phyloP scores from a whole-genome alignment of 2,888 invertebrate genomes.

The Mimas tiliae region DNA sequence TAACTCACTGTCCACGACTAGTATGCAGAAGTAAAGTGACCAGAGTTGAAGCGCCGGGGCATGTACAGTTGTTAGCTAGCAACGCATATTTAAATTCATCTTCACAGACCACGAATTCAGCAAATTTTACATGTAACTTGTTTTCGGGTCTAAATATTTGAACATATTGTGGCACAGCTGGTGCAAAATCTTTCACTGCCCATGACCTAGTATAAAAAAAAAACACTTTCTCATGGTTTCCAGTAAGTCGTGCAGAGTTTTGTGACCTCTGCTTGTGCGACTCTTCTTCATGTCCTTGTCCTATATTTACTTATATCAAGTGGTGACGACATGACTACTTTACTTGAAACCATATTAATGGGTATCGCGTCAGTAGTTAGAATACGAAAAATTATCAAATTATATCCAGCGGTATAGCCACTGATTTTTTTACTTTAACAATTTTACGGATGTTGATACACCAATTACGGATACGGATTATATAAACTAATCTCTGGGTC shows the following conservation, averaged over 20 bases:
- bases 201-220: constrained; percentile 88
- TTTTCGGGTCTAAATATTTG: constrained; percentile 99
- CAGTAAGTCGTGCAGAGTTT: background rate
- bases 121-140: constrained; percentile 99
- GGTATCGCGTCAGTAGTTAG: no score
- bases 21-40: constrained; percentile 98
- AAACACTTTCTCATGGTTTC: background rate
- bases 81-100: constrained; percentile 99
- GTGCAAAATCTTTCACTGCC: constrained; percentile 99
- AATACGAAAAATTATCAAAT: no score
- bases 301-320: no score
- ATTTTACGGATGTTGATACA: no score
- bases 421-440: no score
- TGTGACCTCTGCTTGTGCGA: background rate
- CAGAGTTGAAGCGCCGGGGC: constrained; percentile 98
- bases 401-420: no score
- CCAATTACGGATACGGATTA: no score
- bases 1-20: constrained; percentile 97
- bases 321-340: no score
- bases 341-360: no score
- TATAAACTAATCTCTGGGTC: no score
- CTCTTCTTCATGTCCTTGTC: background rate
- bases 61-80: constrained; percentile 98
- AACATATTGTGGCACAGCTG: constrained; percentile 98
- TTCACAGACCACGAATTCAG: constrained; percentile 99